Evolutionary conservation across 2,888 invertebrate genomes (phyloP), one percentile per base, ranked within the genome.

Genomic region (Lagria hirta): DNA sequence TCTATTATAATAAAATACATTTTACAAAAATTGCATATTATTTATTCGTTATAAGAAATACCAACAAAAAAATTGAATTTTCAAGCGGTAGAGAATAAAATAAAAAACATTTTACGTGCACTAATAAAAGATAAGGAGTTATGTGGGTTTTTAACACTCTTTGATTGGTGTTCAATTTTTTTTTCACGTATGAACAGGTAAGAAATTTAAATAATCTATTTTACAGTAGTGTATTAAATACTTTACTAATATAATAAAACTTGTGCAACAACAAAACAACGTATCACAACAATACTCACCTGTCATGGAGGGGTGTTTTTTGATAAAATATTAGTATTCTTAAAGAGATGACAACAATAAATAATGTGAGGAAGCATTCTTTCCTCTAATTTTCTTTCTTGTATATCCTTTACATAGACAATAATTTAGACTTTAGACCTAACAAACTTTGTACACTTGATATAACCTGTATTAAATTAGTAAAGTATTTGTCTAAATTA

Each of bases 381-480:
- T 7, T 26, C 14, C 20, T 32, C 24, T 26, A 32, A 26, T 26
- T 26, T 32, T 32, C 15, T 23, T 38, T 34, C 22, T 22, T 30
- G 32, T 30, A 37, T 37, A 47, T 48, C 43, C 26, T 43, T 34
- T 30, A 37, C 34, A 45, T 45, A 40, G 40, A 45, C 45, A 41
- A 44, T 44, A 38, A 44, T 44, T 4, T 4, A 5, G 6, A 18
- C 5, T 10, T 44, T 40, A 38, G 38, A 26, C 21, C 44, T 44
- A 44, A 45, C 45, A 45, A 36, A 45, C 41, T 45, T 41, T 40
- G 45, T 45, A 45, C 34, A 40, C 35, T 41, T 15, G 29, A 41
- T 24, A 11, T 28, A 44, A 27, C 38, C 32, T 26, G 36, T 32
- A 47, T 47, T 40, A 48, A 43, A 48, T 48, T 43, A 48, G 48